Percentiles rank a stretch among this genome's conserved stretches.
phyloP scores from a whole-genome alignment of 2,797 vertebrate species.

The Cirrhinus mrigala region DNA sequence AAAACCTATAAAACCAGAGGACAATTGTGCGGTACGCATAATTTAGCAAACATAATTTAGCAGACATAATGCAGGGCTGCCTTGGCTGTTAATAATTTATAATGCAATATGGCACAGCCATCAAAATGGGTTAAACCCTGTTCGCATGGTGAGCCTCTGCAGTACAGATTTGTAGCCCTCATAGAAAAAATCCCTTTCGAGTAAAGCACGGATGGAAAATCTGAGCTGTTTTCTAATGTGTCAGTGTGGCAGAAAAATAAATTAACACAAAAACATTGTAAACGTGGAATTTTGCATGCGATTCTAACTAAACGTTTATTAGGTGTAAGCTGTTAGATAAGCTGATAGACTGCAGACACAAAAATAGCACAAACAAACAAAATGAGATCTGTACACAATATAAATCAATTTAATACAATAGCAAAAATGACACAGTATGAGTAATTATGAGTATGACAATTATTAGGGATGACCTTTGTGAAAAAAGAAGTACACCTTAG shows the following conservation, averaged over 20 bases:
- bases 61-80: constrained; percentile 74
- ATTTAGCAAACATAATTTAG: constrained; percentile 73
- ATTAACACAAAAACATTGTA: neutral
- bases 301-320: neutral
- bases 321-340: neutral
- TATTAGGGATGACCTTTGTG: neutral
- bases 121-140: constrained; percentile 84
- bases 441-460: neutral
- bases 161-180: constrained; percentile 57
- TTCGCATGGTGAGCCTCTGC: constrained; percentile 76
- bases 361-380: neutral
- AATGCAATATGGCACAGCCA: constrained; percentile 82
- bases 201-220: neutral
- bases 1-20: constrained; percentile 43
- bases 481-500: neutral
- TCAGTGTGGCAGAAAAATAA: neutral
- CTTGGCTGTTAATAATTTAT: constrained; percentile 81
- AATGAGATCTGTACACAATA: neutral
- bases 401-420: neutral
- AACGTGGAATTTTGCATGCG: neutral
- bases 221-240: neutral
- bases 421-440: neutral
- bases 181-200: constrained; percentile 9
- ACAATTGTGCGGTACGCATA: constrained; percentile 58
- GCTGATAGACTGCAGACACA: neutral